Conservation (phyloP, 2,797 vertebrate species). For the Lepus townsendii region DNA sequence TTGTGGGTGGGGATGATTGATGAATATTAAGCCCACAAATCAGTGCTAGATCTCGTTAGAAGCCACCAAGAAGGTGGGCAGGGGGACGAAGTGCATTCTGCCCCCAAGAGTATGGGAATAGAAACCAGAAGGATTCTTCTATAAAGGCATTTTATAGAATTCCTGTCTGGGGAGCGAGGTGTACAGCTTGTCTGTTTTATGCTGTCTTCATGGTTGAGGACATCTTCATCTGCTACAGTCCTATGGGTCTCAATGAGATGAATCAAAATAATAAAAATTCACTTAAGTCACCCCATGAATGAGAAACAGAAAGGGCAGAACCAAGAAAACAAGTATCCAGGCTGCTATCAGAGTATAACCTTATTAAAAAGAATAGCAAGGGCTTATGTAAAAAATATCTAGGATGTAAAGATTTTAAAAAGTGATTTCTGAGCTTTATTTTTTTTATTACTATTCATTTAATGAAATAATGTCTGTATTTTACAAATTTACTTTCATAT, state of each 20-base stretch:
- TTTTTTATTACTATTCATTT: constrained; percentile 29
- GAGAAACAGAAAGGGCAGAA: not conserved
- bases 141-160: not conserved
- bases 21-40: not conserved
- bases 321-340: not conserved
- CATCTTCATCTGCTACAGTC: too few relatives aligned
- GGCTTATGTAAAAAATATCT: not conserved
- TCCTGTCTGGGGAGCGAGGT: too few relatives aligned
- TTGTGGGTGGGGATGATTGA: not conserved
- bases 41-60: not conserved
- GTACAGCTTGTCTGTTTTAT: not conserved
- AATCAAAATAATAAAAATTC: not conserved
- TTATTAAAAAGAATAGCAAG: not conserved
- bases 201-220: not conserved
- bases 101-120: not conserved
- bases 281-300: not conserved
- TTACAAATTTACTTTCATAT: constrained; percentile 1
- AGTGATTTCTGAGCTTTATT: constrained; percentile 29
- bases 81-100: not conserved
- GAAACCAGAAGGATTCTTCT: not conserved
- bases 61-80: not conserved
- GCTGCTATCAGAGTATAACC: not conserved
- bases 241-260: not conserved
- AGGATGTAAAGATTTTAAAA: not conserved
- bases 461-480: constrained; percentile 8